Conservation (phyloP, 2,888 invertebrate species). For the Thera britannica region DNA sequence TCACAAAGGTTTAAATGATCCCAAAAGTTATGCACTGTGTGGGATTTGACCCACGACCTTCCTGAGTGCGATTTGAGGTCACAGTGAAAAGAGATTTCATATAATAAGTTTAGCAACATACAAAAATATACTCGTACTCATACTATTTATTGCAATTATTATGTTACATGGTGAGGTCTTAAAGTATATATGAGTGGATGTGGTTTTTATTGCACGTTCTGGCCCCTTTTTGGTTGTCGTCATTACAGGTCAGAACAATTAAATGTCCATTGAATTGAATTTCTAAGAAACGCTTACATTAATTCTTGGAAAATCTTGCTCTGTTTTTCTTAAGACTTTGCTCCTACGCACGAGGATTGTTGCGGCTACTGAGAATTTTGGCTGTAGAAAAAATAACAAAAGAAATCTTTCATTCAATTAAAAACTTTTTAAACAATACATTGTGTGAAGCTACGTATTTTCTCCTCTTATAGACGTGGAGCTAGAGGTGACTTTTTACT, state of each 20-base stretch:
- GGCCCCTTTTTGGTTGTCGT: background rate
- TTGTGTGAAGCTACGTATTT: background rate
- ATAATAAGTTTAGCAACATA: too few species aligned
- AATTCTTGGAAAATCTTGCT: background rate
- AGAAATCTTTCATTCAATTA: slow-evolving; percentile 13
- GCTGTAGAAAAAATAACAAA: slow-evolving; percentile 12
- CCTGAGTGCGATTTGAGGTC: too few species aligned
- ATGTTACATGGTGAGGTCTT: background rate
- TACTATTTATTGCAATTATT: background rate
- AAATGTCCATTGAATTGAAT: background rate
- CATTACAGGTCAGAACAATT: background rate
- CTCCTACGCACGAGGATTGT: background rate
- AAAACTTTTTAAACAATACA: slow-evolving; percentile 15
- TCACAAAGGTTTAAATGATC: too few species aligned
- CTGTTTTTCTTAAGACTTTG: background rate
- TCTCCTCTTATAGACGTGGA: background rate
- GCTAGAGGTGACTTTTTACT: background rate
- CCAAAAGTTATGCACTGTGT: too few species aligned
- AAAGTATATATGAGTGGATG: too few species aligned
- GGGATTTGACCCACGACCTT: too few species aligned
- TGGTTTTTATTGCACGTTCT: too few species aligned
- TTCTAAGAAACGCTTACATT: background rate
- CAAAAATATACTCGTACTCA: background rate
- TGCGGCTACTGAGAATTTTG: background rate
- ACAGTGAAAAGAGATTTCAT: too few species aligned